Evolutionary conservation across 2,888 invertebrate species (phyloP).

Genomic region (Calliopum simillimum): DNA sequence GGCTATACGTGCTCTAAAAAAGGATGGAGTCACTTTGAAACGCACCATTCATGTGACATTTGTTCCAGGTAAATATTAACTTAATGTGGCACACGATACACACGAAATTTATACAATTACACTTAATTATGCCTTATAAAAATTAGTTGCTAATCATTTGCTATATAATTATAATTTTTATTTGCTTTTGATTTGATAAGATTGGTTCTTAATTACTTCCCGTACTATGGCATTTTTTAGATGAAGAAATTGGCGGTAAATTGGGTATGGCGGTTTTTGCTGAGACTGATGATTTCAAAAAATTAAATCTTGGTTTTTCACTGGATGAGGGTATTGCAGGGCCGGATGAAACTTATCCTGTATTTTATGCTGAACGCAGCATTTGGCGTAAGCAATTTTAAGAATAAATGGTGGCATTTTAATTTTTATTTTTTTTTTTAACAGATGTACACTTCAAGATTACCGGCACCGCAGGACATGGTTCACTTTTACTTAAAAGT

Average conservation of each 20-base stretch:
- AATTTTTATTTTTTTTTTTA: constrained; percentile 37
- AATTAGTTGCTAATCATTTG: not conserved
- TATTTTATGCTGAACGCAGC: constrained; percentile 75
- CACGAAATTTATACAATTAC: too few relatives aligned
- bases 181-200: too few relatives aligned
- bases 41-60: constrained; percentile 79
- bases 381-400: constrained; percentile 74
- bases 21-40: constrained; percentile 69
- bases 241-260: constrained; percentile 76
- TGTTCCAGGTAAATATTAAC: constrained; percentile 70
- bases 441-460: constrained; percentile 75
- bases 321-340: constrained; percentile 86
- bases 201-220: too few relatives aligned
- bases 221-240: constrained; percentile 40
- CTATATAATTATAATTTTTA: too few relatives aligned
- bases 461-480: constrained; percentile 81
- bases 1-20: constrained; percentile 75
- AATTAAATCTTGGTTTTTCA: constrained; percentile 80
- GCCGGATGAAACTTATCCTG: constrained; percentile 73
- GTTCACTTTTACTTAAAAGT: constrained; percentile 75
- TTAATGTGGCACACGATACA: too few relatives aligned
- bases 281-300: constrained; percentile 74
- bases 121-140: not conserved
- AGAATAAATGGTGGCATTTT: not conserved
- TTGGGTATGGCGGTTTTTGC: constrained; percentile 80